Conservation (phyloP, 2,888 invertebrate genomes). For the Trissolcus japonicus region DNA sequence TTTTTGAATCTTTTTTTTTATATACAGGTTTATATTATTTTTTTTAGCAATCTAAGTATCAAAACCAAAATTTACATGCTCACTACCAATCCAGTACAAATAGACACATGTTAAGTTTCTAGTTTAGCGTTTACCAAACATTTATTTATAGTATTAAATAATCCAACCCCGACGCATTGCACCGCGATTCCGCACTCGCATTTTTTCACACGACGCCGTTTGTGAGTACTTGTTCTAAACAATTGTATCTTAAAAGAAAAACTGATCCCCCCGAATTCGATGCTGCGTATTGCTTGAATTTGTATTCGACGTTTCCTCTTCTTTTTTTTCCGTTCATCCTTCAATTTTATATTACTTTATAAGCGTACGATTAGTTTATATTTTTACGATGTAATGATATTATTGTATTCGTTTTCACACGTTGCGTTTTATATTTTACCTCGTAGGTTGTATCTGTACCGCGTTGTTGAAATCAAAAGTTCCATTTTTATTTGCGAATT, state of each 20-base stretch:
- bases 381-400: conserved; percentile 38
- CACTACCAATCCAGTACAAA: conserved; percentile 24
- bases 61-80: conserved; percentile 19
- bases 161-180: conserved; percentile 4
- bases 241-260: conserved; percentile 24
- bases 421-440: conserved; percentile 39
- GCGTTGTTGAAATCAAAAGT: conserved; percentile 52
- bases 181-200: background rate
- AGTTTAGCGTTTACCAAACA: conserved; percentile 30
- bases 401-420: conserved; percentile 38
- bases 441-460: conserved; percentile 45
- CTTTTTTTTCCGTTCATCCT: conserved; percentile 12
- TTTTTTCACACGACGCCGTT: conserved; percentile 58
- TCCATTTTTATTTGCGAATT: conserved; percentile 39
- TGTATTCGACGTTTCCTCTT: conserved; percentile 29
- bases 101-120: conserved; percentile 13
- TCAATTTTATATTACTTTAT: conserved; percentile 46
- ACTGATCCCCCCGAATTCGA: conserved; percentile 21
- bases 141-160: background rate
- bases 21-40: conserved; percentile 1
- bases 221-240: conserved; percentile 45
- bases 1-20: background rate
- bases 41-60: conserved; percentile 8
- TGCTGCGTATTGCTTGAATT: conserved; percentile 40
- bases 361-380: conserved; percentile 25